These are phyloP conservation scores for Sylvilagus floridanus DNA, from an alignment of 2,797 vertebrate species.

Conservation along the genomic window DNA sequence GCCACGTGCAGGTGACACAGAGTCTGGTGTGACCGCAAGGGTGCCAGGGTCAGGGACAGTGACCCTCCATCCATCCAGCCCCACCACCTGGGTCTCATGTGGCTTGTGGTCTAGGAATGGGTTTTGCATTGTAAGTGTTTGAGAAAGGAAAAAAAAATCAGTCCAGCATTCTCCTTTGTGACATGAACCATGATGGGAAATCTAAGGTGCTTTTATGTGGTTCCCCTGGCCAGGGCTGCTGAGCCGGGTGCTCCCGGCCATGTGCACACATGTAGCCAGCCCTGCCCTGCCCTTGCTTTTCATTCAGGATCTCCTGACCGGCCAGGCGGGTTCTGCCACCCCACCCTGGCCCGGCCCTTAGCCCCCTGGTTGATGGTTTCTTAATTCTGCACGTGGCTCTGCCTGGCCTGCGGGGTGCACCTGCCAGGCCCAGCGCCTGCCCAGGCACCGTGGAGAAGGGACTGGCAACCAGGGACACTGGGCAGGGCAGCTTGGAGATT, in stretches of 20 bases:
- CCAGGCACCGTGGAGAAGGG: not conserved
- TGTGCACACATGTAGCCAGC: not conserved
- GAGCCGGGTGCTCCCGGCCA: not conserved
- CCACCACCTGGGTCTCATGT: rapidly evolving
- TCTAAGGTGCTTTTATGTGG: not conserved
- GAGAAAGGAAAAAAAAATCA: not conserved
- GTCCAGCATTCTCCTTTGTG: not conserved
- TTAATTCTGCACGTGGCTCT: not conserved
- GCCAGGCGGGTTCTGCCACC: not conserved
- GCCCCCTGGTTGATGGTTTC: not conserved
- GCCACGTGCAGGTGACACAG: not conserved
- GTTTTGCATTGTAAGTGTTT: not conserved
- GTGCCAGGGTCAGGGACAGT: not conserved
- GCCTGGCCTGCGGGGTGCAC: not conserved
- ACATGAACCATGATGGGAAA: not conserved
- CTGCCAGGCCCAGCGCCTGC: not conserved
- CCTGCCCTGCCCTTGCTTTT: not conserved
- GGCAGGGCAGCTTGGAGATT: not conserved
- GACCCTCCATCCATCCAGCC: not conserved
- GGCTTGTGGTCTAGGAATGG: not conserved
- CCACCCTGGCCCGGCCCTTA: not conserved
- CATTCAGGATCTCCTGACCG: not conserved
- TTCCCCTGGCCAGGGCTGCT: too few species aligned
- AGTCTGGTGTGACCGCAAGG: not conserved
- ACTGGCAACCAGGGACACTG: not conserved